Evolutionary conservation across 1,140 invertebrate genomes (phyloP), one percentile per base, ranked within the genome.

Genomic region (Tetramorium simillimum): DNA sequence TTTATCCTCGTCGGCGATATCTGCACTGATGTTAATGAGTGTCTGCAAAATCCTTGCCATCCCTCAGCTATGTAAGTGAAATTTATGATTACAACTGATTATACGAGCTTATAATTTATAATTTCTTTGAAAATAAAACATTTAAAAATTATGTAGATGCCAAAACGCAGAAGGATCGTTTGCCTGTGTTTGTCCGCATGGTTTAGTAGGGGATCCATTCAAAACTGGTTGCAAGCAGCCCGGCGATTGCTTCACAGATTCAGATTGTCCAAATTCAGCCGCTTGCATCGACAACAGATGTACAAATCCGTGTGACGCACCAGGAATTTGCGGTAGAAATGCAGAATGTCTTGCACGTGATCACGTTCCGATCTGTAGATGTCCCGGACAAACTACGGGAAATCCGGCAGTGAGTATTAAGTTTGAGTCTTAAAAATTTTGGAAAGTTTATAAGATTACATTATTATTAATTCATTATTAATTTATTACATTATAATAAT

Each of bases 11-110:
- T 95, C 24, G 96, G 96, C 80, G 96, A 96, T 65, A 96, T 96
- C 40, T 99, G 98, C 93, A 95, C 96, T 76, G 98, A 99, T 95
- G 95, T 98, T 40, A 96, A 99, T 91, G 98, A 99, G 94, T 99
- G 98, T 93, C 84, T 95, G 1, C 93, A 95, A n/a, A 96, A 96
- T 75, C 98, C 98, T 28, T 99, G 98, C 92, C 98, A 98, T 89
- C 86, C 96, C 51, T 97, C 97, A 72, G 97, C 98, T 21, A 93
- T 96, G 94, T 97, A 95, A 95, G 94, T 92, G 73, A 72, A 24
- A 33, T 16, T 49, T 49, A 21, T 4, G 5, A 49, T 80, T 67
- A 21, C 6, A 69, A 2, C 12, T 33, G 14, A 43, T 69, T 28
- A 62, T 49, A 0, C 1, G 16, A 46, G 12, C 7, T 62, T 43